Evolutionary conservation across 2,113 vertebrate genomes (phyloP).

Genomic region (Nycticryphes semicollaris): DNA sequence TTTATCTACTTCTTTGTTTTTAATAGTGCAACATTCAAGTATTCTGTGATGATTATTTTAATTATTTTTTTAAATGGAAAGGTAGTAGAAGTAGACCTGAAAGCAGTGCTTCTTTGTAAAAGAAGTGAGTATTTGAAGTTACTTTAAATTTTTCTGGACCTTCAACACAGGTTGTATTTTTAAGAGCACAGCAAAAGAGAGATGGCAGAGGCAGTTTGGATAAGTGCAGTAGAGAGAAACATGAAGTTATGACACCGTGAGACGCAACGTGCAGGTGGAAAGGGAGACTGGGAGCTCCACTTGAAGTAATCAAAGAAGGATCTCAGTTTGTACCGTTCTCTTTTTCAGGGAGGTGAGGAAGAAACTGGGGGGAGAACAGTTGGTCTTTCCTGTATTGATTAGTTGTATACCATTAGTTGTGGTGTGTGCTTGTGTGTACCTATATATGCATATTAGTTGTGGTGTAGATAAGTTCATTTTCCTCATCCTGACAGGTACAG

Average conservation of each 20-base stretch:
- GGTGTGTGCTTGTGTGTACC: no score
- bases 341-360: neutral
- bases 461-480: neutral
- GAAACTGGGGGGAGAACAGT: neutral
- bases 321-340: neutral
- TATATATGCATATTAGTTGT: neutral
- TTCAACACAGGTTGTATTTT: neutral
- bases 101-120: neutral
- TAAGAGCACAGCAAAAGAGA: neutral
- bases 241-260: neutral
- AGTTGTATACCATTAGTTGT: no score
- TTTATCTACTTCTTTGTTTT: neutral
- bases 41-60: neutral
- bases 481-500: accelerated
- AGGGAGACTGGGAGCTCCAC: neutral
- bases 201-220: neutral
- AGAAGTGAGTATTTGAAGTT: neutral
- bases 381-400: neutral
- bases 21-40: neutral
- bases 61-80: neutral
- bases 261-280: neutral
- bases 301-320: neutral
- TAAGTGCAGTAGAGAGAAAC: neutral
- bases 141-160: neutral
- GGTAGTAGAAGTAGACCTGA: neutral